These are phyloP conservation scores for Zygogramma bicolorata DNA, from an alignment of 2,888 invertebrate species.

Conservation along the genomic window DNA sequence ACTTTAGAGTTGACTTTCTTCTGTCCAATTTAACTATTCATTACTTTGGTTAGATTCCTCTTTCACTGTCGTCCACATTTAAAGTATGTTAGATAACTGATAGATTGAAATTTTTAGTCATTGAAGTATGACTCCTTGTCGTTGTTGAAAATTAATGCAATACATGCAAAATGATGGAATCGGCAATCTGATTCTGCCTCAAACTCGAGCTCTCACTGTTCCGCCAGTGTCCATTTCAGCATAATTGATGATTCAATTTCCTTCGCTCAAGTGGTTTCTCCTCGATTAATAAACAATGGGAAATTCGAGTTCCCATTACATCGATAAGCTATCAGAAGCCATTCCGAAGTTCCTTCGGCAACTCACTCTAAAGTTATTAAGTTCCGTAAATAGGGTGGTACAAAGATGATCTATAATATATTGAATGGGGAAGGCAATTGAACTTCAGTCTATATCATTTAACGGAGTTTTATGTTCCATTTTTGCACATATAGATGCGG, in stretches of 20 bases:
- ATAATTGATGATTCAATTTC: background rate
- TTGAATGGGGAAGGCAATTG: background rate
- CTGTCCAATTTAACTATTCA: no score
- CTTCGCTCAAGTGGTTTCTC: slow-evolving; percentile 5
- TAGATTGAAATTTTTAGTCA: no score
- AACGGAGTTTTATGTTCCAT: background rate
- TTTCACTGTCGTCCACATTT: no score
- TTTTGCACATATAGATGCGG: no score
- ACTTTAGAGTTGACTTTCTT: no score
- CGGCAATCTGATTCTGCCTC: background rate
- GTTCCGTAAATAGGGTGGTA: background rate
- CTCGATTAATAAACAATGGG: slow-evolving; percentile 9
- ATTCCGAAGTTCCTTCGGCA: background rate
- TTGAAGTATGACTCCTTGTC: no score
- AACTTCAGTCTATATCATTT: background rate
- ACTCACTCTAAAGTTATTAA: background rate
- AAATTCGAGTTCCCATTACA: slow-evolving; percentile 12
- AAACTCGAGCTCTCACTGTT: background rate
- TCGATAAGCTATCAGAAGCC: background rate
- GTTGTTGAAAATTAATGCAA: no score
- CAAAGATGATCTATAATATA: background rate
- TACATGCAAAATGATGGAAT: background rate
- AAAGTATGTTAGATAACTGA: no score
- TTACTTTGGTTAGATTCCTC: no score
- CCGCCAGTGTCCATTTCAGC: background rate